Evolutionary conservation across 1,140 invertebrate species (phyloP), one percentile per base, ranked within the genome.

Genomic region (Pogonomyrmex californicus): DNA sequence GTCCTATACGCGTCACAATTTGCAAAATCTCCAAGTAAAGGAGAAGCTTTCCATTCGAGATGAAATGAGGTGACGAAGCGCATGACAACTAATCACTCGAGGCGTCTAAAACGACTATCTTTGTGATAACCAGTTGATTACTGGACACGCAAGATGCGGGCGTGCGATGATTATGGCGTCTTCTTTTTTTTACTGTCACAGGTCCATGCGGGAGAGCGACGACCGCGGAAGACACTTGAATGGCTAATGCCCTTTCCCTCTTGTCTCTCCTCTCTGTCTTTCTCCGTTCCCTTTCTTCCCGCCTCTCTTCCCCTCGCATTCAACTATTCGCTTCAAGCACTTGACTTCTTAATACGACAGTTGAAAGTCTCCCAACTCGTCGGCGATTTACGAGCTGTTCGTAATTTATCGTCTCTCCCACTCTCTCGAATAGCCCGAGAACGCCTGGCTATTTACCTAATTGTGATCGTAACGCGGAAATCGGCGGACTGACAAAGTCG

Each of bases 271-370:
- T 9, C 14, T 75, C 49, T 10, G 17, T 54, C 44, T 44, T 33
- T 68, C 12, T 78, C 9, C 14, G 17, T 7, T 56, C 17, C 58
- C 36, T n/a, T 49, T 65, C 44, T 44, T n/a, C 58, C 41, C 12
- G 33, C 65, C 58, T 79, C 44, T 54, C 47, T 79, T 60, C 17
- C 23, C 47, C 62, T 70, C 30, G 23, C 23, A 9, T 44, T 54
- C 51, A 49, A 47, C 79, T 33, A 30, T 73, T 38, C 51, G 65
- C 81, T 85, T 41, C 63, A 17, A 78, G 76, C 56, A 68, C 47
- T 68, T 54, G 66, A 82, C 66, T 82, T 82, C 79, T 82, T 82
- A 82, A 82, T 71, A 73, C 79, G 79, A 82, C 79, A 82, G 79
- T 70, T 82, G 79, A 82, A 82, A 82, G 66, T 86, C 85, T 49